Evolutionary conservation across 1,140 invertebrate species (phyloP), one percentile per base, ranked within the genome.

Genomic region (Lepidostoma basale): DNA sequence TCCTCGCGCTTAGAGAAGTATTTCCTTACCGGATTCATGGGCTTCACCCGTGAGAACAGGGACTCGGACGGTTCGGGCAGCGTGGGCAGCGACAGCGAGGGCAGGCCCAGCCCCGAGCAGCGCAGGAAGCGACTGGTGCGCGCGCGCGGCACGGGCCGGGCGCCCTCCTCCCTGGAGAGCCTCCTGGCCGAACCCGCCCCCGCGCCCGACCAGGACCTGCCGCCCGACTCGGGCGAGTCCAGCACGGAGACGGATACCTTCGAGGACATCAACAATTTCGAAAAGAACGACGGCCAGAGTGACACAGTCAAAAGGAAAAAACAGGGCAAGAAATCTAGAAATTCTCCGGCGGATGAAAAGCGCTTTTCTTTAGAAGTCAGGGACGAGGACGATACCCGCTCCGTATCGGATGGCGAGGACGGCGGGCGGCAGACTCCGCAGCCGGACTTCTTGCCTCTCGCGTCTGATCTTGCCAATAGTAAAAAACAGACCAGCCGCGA

Each of bases 1-100:
- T 92, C 92, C 0, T 94, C 93, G 0, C 85, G 93, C 18, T 77
- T 96, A 36, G 94, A 97, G 78, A 95, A 96, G 77, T 96, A 97
- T 79, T 96, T 96, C 78, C 78, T 94, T 0, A 91, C 90, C 0
- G 92, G 92, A 9, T 93, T 95, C 73, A 88, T 94, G 80, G 92
- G 92, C 3, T 92, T 94, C 62, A 89, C 88, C 74, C 84, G 87
- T 67, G 87, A 87, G 72, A 83, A 90, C 68, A 84, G 90, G 39
- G 90, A 92, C 74, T 92, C 91, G 0, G 92, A 93, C 75, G 93
- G 93, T 3, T 92, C 90, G 20, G 92, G 92, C 3, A 95, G 93
- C 77, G 88, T 90, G 5, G 89, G 89, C 8, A 90, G 88, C 79
- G 92, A 95, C 74, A 94, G 92, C 74, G 93, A 95, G 73, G 91